Conservation (phyloP, 2,888 invertebrate species). For the Oscheius sp. region DNA sequence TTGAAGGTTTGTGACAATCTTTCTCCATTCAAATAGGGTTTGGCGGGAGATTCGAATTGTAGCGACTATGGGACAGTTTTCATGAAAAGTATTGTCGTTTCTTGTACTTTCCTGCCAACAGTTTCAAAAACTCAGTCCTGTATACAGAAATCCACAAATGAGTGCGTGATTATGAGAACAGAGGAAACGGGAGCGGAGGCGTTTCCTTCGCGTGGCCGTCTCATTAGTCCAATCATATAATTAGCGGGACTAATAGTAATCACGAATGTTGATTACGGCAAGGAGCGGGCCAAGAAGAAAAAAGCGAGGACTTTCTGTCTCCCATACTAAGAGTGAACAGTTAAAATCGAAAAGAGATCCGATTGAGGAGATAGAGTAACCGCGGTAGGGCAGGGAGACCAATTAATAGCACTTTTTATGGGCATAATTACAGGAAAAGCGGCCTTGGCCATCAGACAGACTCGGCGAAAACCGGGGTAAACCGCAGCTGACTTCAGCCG, state of each 20-base stretch:
- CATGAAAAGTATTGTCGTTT: too few species aligned
- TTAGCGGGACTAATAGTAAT: slow-evolving; percentile 39
- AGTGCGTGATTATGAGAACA: not conserved
- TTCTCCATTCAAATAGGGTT: too few species aligned
- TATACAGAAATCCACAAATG: too few species aligned
- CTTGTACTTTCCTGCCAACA: too few species aligned
- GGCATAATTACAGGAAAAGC: slow-evolving; percentile 35
- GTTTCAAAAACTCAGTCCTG: too few species aligned
- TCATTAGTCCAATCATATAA: slow-evolving; percentile 38
- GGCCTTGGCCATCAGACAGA: slow-evolving; percentile 35
- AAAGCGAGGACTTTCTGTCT: not conserved
- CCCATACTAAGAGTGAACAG: too few species aligned
- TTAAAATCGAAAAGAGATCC: not conserved
- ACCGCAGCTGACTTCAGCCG: not conserved
- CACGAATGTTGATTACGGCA: slow-evolving; percentile 35
- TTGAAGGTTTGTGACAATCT: too few species aligned
- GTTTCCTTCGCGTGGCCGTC: slow-evolving; percentile 35
- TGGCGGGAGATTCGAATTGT: too few species aligned
- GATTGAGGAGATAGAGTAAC: not conserved
- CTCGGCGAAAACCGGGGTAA: not conserved
- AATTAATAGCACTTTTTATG: slow-evolving; percentile 31
- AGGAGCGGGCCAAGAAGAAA: slow-evolving; percentile 3
- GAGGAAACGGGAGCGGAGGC: slow-evolving; percentile 1
- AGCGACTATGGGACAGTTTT: too few species aligned
- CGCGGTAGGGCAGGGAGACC: not conserved